Evolutionary conservation across 2,888 invertebrate species (phyloP), one percentile per base, ranked within the genome.

Genomic region (Scaptomyza caliginosa): DNA sequence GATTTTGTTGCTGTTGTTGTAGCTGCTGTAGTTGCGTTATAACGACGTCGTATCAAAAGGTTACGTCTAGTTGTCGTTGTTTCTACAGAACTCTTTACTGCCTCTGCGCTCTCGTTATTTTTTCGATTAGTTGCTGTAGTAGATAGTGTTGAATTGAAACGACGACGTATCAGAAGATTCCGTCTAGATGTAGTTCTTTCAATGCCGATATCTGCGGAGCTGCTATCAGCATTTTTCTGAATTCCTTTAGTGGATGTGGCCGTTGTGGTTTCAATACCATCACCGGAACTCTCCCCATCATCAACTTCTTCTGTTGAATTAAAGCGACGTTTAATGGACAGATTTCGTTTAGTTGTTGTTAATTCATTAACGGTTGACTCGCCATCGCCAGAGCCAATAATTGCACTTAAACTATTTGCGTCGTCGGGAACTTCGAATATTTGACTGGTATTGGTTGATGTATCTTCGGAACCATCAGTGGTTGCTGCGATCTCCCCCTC

Each of bases 51-150:
- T 8, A 4, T 42, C 4, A 23, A 3, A 2, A 36, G 42, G 21
- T 54, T 42, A 2, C 55, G 42, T 3, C 38, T 23, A 13, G 55
- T 11, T 5, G 43, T 55, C 4, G 55, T 26, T 42, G 21, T 21
- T 6, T 24, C 6, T 16, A 16, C 24, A 0, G n/a, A n/a, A n/a
- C 8, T 28, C 28, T 45, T 28, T 3, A 3, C 5, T 19, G n/a
- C 19, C 0, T 19, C 19, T 3, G 45, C 17, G 19, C 8, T 45
- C n/a, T 19, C 2, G 8, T 28, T 17, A 0, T 28, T 0, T 8
- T 8, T 46, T 11, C 10, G 13, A 21, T 2, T 6, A 4, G 13
- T 21, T 23, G 11, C 10, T 1, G 46, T 46, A 1, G 4, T 46
- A 0, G 21, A 13, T 46, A 2, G 2, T 13, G 32, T 32, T 32